Evolutionary conservation across 1,140 invertebrate species (phyloP).

Genomic region (Lepidurus arcticus): DNA sequence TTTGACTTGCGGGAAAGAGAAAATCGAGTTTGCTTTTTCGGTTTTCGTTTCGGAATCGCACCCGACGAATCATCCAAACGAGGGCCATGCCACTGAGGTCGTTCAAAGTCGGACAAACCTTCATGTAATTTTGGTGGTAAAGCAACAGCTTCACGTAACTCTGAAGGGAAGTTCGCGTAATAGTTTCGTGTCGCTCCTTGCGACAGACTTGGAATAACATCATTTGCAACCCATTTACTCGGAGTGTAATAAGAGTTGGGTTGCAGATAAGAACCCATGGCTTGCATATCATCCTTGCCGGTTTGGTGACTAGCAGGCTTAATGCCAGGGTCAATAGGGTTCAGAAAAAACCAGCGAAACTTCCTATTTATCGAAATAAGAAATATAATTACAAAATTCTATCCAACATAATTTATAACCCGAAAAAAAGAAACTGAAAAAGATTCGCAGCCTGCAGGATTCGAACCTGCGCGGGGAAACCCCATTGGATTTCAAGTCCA

Average conservation of each 20-base stretch:
- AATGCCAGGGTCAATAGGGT: neutral
- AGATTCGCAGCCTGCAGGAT: slow-evolving; percentile 65
- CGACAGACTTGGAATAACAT: neutral
- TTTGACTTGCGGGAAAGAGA: neutral
- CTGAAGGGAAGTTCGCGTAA: slow-evolving; percentile 22
- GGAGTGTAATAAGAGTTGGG: neutral
- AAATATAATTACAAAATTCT: neutral
- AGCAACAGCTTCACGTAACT: slow-evolving; percentile 29
- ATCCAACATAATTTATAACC: neutral
- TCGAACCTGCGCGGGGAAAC: slow-evolving; percentile 74
- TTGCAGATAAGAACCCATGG: neutral
- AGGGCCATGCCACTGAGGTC: neutral
- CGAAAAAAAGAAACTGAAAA: slow-evolving; percentile 38
- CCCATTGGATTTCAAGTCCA: slow-evolving; percentile 77
- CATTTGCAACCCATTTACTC: neutral
- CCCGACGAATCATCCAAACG: neutral
- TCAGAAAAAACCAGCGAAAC: neutral
- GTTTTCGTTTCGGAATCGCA: neutral
- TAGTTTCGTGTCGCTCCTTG: neutral
- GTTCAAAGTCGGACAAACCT: slow-evolving; percentile 22
- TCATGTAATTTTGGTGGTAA: slow-evolving; percentile 27
- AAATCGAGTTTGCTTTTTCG: neutral
- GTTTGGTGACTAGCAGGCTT: slow-evolving; percentile 1
- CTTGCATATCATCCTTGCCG: neutral
- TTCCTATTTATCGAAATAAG: neutral